Evolutionary conservation across 2,113 vertebrate genomes (phyloP), one percentile per base, ranked within the genome.

Genomic region (Strix aluco): DNA sequence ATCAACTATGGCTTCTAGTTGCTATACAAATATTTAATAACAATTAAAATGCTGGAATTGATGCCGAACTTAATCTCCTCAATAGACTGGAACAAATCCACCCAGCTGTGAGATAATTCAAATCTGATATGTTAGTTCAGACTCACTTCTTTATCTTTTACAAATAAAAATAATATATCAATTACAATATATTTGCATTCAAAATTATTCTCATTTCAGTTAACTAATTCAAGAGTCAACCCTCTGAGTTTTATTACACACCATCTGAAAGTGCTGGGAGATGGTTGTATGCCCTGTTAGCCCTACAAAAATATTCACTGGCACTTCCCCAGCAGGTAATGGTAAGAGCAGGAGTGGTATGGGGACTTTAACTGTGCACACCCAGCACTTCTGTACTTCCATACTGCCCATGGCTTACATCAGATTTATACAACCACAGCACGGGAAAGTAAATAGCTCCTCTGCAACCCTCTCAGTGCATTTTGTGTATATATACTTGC

Each of bases 1-100:
- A 7, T 65, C 74, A 81, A n/a, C 61, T 47, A 40, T 59, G 66
- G 62, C 46, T 95, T 86, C 71, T 90, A 22, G 71, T 55, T 72
- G 74, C 75, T 88, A 51, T 44, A 80, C 70, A 90, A 95, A 93
- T 90, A 94, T 86, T 97, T 93, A 85, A 71, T 63, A 80, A 44
- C 47, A 75, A 85, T 82, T 90, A 52, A 92, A 91, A 93, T 92
- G 74, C 57, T 78, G 87, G 51, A 54, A 84, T 78, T 30, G 17
- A 42, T 54, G 63, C 59, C 85, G 52, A 80, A 75, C 36, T 59
- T 85, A 88, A 83, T 88, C 86, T 82, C 79, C 21, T 62, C 74
- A 75, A 46, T n/a, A 69, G 74, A 49, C 19, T 90, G 44, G 74
- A 94, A 82, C 78, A 92, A 92, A 72, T 90, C 74, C 63, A 92